phyloP scores from a whole-genome alignment of 2,113 vertebrate species.

The Thermophis baileyi region DNA sequence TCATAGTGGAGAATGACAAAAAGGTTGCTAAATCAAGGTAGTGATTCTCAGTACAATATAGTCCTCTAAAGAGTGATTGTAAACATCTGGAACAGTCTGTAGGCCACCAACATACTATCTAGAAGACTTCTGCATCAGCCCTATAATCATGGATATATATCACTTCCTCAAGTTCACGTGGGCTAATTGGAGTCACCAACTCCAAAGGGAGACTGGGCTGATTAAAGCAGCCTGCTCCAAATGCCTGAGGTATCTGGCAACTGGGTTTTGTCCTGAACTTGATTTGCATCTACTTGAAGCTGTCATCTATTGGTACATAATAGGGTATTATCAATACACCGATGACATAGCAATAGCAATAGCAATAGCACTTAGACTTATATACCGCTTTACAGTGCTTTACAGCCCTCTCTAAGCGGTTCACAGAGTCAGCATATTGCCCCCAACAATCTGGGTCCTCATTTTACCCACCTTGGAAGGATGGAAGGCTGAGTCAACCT shows the following conservation, averaged over 20 bases:
- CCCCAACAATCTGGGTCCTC: too few species aligned
- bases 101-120: neutral
- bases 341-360: too few species aligned
- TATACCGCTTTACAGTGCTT: too few species aligned
- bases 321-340: neutral
- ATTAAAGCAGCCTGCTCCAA: neutral
- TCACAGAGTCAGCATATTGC: too few species aligned
- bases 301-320: neutral
- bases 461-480: too few species aligned
- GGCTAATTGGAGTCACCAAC: neutral
- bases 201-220: neutral
- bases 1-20: neutral
- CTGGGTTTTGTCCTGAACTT: neutral
- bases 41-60: neutral
- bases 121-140: too few species aligned
- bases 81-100: neutral
- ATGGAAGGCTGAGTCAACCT: too few species aligned
- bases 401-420: too few species aligned
- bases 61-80: neutral
- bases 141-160: neutral
- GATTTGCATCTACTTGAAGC: neutral
- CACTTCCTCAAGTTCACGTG: neutral
- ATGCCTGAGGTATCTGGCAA: neutral
- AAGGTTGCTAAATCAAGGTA: neutral
- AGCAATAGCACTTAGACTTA: too few species aligned